These are phyloP conservation scores for Pharmacophagus antenor DNA, from an alignment of 2,888 invertebrate species.

Conservation along the genomic window DNA sequence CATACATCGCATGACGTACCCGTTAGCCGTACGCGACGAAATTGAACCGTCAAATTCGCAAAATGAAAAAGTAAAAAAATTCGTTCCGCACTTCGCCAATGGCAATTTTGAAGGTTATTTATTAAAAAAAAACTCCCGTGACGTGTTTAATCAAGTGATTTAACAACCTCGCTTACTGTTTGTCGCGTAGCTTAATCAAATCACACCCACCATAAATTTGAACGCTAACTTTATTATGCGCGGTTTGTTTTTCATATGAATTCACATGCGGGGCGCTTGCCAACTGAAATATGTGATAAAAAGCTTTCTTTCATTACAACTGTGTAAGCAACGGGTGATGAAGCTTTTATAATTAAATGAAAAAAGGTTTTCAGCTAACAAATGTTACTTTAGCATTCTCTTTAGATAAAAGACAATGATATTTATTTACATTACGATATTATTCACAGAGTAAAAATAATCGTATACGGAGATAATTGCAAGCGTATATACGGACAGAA, in stretches of 20 bases:
- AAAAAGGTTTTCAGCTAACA: neutral
- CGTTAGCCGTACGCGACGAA: too few species aligned
- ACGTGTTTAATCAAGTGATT: slow-evolving; percentile 15
- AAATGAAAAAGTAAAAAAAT: neutral
- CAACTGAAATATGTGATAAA: neutral
- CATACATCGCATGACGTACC: too few species aligned
- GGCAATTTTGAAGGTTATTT: neutral
- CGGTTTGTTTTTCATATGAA: slow-evolving; percentile 3
- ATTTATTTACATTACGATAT: too few species aligned
- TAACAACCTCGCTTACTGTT: slow-evolving; percentile 12
- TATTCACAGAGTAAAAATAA: too few species aligned
- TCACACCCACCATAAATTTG: neutral
- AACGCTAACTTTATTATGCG: neutral
- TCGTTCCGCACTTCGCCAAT: neutral
- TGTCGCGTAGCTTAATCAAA: slow-evolving; percentile 13
- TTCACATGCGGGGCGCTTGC: neutral
- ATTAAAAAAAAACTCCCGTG: slow-evolving; percentile 9
- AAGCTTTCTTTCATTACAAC: neutral
- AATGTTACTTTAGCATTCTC: too few species aligned
- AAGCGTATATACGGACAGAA: too few species aligned
- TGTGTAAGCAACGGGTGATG: neutral
- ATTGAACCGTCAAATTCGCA: too few species aligned
- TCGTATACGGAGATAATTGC: too few species aligned
- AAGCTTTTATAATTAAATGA: neutral
- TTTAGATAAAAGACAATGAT: too few species aligned